Percentiles rank a stretch among this genome's conserved stretches.
Evolutionary conservation across 2,797 vertebrate genomes (phyloP).

Genomic region (Melanotaenia parkinsoni): DNA sequence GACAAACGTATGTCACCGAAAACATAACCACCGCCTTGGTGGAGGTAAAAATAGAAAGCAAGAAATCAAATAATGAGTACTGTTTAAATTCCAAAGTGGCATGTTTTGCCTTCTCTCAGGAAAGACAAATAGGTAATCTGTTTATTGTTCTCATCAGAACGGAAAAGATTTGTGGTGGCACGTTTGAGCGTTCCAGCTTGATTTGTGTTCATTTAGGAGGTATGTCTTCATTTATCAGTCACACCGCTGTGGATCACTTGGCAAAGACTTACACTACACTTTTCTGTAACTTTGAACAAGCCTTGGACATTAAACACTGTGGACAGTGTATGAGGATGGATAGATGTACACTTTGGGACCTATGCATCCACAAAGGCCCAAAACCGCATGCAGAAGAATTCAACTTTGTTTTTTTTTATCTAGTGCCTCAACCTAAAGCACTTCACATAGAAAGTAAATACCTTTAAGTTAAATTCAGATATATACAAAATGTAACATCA

Average conservation of each 20-base stretch:
- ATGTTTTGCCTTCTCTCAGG: neutral
- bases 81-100: neutral
- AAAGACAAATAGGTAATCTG: conserved; percentile 20
- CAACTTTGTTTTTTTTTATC: neutral
- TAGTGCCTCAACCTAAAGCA: neutral
- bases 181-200: conserved; percentile 8
- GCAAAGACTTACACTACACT: conserved; percentile 26
- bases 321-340: neutral
- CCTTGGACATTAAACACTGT: neutral
- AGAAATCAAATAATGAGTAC: neutral
- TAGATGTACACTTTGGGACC: neutral
- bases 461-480: neutral
- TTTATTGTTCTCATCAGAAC: conserved; percentile 42
- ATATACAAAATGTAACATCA: neutral
- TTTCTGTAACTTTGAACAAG: neutral
- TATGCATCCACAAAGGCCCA: neutral
- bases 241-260: conserved; percentile 46
- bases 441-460: neutral
- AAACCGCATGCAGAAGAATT: neutral
- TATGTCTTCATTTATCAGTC: conserved; percentile 48
- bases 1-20: too few species aligned
- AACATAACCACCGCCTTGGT: too few species aligned
- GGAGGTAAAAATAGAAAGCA: too few species aligned
- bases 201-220: neutral
- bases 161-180: conserved; percentile 35